phyloP scores from a whole-genome alignment of 2,113 vertebrate genomes.

The Thinocorus orbignyianus region DNA sequence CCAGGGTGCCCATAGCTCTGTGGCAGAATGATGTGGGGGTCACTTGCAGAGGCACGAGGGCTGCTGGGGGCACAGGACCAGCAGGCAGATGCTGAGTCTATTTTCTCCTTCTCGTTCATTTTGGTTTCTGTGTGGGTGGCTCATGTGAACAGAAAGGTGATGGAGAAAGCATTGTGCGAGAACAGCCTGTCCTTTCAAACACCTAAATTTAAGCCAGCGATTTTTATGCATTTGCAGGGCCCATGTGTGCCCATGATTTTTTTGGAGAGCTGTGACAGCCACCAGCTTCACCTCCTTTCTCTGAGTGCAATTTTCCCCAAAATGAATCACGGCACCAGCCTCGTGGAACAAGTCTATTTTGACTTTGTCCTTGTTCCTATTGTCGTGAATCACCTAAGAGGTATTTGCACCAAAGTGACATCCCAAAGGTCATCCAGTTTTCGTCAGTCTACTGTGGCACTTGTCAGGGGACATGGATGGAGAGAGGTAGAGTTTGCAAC shows the following conservation, averaged over 20 bases:
- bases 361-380: not conserved
- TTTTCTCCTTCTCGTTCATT: slow-evolving; percentile 55
- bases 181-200: slow-evolving; percentile 47
- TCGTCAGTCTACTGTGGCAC: fast-evolving
- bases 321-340: not conserved
- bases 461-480: fast-evolving
- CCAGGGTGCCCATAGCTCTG: fast-evolving
- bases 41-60: not conserved
- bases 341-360: not conserved
- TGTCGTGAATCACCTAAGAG: not conserved
- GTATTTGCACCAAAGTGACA: not conserved
- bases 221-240: not conserved
- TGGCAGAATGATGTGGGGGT: not conserved
- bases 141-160: slow-evolving; percentile 78
- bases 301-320: fast-evolving
- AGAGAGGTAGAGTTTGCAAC: not conserved
- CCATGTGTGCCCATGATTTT: fast-evolving
- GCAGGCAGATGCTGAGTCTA: slow-evolving; percentile 55
- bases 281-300: not conserved
- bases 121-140: slow-evolving; percentile 78
- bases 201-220: not conserved
- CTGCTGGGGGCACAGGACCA: not conserved
- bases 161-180: slow-evolving; percentile 62
- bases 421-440: not conserved
- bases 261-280: not conserved